Evolutionary conservation across 2,797 vertebrate genomes (phyloP).

Genomic region (Hemibagrus guttatus): DNA sequence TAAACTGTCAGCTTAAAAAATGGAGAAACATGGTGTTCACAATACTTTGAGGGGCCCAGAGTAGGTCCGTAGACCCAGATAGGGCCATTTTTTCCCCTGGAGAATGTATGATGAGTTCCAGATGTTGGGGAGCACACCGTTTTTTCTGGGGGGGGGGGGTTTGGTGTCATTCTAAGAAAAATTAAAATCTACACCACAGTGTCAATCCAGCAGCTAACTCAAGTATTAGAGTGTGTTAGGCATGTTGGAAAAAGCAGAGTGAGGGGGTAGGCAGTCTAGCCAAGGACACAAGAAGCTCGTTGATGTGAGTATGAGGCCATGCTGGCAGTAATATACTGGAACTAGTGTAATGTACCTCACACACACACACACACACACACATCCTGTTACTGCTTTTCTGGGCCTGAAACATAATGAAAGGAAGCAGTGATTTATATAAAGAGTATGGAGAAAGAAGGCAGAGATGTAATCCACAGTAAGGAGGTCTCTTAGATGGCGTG

Average conservation of each 20-base stretch:
- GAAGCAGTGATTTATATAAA: background rate
- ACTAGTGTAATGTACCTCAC: slow-evolving; percentile 21
- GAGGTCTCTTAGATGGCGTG: too few species aligned
- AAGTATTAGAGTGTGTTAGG: background rate
- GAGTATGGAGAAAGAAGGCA: background rate
- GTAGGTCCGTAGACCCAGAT: background rate
- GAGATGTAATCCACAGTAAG: background rate
- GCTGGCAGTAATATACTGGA: slow-evolving; percentile 36
- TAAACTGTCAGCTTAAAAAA: background rate
- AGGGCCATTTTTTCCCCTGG: background rate
- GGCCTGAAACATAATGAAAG: background rate
- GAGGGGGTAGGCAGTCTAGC: background rate
- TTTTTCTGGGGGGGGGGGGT: too few species aligned
- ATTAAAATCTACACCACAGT: background rate
- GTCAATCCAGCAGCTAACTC: background rate
- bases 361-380: background rate
- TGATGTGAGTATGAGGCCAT: slow-evolving; percentile 37
- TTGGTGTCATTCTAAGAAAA: too few species aligned
- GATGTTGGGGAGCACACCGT: background rate
- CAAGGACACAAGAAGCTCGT: slow-evolving; percentile 19
- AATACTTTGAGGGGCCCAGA: background rate
- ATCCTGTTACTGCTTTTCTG: background rate
- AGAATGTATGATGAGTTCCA: slow-evolving; percentile 1
- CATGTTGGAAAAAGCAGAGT: background rate
- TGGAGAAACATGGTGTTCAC: background rate